Base-by-base conservation (phyloP, 2,113 vertebrate genomes). In the Oceanodroma tethys region DNA sequence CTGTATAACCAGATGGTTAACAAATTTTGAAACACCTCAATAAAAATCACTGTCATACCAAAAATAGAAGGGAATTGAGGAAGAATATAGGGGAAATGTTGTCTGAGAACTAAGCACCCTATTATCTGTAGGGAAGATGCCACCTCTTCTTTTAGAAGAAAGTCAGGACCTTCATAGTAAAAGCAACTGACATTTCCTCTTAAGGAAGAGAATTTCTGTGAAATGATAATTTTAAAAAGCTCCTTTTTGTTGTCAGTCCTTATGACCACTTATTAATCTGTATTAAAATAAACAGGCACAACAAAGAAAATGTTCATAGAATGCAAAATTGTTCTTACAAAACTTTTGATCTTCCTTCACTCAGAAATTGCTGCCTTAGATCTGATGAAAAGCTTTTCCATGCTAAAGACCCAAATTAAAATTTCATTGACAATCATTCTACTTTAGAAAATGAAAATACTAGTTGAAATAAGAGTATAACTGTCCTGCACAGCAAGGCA, bases 71-170 rank as follows among this genome's bases (percentile, higher is more conserved):
- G 3, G 6, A 12, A 29, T 9, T 14, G 9, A 56, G 29, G 11
- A 58, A n/a, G 23, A 48, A 27, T 18, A 48, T 5, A 34, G 65
- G 17, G 3, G 11, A 73, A 90, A 67, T 58, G 23, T 53, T 58
- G 8, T 70, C 50, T 27, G 10, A 68, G 45, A 67, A 27, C 7
- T 8, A 63, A 55, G 26, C 0, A 2, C 9, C 1, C 1, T 60
- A 27, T 8, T 53, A 68, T 8, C 8, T 48, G 3, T 29, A 85
- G 19, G 8, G 26, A 78, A 73, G 38, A 59, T 32, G 17, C 8
- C 4, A 63, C 2, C 1, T 78, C n/a, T 55, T 50, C 14, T 29
- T 36, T 67, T 38, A 53, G 16, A 76, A 76, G 22, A 60, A 70
- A 52, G 53, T 14, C 23, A 70, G 21, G 7, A 67, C 18, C 16